Conservation (phyloP, 2,888 invertebrate species). For the Rotaria magnacalcarata region DNA sequence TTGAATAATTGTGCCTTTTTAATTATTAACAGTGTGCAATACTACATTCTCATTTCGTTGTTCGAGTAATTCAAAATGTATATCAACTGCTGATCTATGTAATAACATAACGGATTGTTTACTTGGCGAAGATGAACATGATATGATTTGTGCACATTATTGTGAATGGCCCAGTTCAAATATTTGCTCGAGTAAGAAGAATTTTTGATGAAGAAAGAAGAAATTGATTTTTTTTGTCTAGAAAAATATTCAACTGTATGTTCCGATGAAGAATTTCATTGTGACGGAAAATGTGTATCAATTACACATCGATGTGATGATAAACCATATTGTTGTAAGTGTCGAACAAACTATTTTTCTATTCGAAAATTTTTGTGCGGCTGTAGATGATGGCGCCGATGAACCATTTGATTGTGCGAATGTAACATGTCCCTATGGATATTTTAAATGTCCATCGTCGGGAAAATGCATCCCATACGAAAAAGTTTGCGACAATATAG, state of each 20-base stretch:
- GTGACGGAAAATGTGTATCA: conserved; percentile 29
- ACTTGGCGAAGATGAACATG: conserved; percentile 19
- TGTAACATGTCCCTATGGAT: not conserved
- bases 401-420: conserved; percentile 23
- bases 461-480: not conserved
- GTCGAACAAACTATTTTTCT: not conserved
- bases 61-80: conserved; percentile 14
- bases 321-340: not conserved
- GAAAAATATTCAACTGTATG: conserved; percentile 14
- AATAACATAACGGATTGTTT: not conserved
- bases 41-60: not conserved
- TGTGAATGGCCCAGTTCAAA: conserved; percentile 13
- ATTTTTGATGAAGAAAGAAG: not conserved
- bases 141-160: not conserved
- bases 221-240: not conserved
- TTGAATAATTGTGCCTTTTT: not conserved
- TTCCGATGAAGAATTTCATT: not conserved
- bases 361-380: not conserved
- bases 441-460: conserved; percentile 28
- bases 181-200: not conserved
- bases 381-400: conserved; percentile 17
- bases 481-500: not conserved
- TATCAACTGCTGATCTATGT: not conserved
- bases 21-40: not conserved
- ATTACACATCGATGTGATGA: conserved; percentile 28